These are phyloP conservation scores for Piprites chloris DNA, from an alignment of 2,113 vertebrate genomes.

Conservation along the genomic window DNA sequence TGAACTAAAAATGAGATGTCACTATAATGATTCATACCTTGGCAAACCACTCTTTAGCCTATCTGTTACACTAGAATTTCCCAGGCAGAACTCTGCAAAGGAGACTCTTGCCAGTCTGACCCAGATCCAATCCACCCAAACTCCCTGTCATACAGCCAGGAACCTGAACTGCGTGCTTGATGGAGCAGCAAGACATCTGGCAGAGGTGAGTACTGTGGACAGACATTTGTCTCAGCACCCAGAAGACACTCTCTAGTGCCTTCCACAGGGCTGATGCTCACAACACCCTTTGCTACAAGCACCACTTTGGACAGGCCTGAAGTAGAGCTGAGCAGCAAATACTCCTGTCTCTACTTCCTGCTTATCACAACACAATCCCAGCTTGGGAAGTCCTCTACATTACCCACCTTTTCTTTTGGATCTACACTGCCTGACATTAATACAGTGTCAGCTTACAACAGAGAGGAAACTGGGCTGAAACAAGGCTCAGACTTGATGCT, in stretches of 20 bases:
- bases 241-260: neutral
- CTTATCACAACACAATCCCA: rapidly evolving
- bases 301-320: neutral
- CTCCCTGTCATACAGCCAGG: neutral
- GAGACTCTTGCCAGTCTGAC: neutral
- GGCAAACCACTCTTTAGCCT: neutral
- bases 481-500: neutral
- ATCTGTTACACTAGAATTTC: neutral
- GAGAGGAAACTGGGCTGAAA: neutral
- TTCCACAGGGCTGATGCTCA: neutral
- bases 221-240: rapidly evolving
- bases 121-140: neutral
- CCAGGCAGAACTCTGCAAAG: neutral
- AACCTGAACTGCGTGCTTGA: neutral
- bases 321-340: neutral
- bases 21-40: neutral
- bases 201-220: rapidly evolving
- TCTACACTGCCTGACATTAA: neutral
- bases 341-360: too few species aligned
- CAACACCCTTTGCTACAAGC: neutral
- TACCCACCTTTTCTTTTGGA: neutral
- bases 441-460: neutral
- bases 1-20: constrained; percentile 8
- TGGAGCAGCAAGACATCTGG: rapidly evolving
- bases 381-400: neutral